Evolutionary conservation across 2,888 invertebrate species (phyloP), one percentile per base, ranked within the genome.

Genomic region (Thereva nobilitata): DNA sequence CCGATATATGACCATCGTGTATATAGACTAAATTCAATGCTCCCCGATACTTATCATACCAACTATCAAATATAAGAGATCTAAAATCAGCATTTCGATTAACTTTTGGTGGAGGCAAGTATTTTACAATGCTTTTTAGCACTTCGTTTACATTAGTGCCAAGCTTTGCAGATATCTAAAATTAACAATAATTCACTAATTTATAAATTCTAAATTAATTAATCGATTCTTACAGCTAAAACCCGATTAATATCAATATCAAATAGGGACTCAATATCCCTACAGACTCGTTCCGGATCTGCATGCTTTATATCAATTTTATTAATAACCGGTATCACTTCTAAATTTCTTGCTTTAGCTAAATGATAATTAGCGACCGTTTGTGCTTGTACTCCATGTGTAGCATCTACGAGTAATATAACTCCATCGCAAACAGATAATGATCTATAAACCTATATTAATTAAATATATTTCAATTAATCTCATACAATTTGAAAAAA

Each of bases 361-460:
- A 97, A 81, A 78, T 93, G 91, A 82, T 94, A 97, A 75, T 98
- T 98, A 10, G 98, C 97, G 2, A 98, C 95, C 0, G 98, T 99
- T 82, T 99, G 98, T 0, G 98, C 97, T 83, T 97, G 95, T 2
- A 97, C 89, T 6, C 92, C 92, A 84, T 96, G 94, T 81, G 96
- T 97, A 1, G 98, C 96, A 83, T 98, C 98, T 0, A 99, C 94
- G 59, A 99, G 82, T 65, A 99, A 83, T 71, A 99, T 87, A 0
- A 95, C 97, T 7, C 97, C 97, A 84, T 97, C 94, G 77, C 96
- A 97, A 55, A 95, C 95, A 68, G 91, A 86, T 65, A 98, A 83
- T 56, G 97, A 97, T 65, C 97, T 84, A 1, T 92, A 89, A 71
- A 90, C 89, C 88, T 88, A 72, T 53, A 76, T 71, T 70, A 72